Base-by-base conservation (phyloP, 2,888 invertebrate species). In the Plebejus melissa region DNA sequence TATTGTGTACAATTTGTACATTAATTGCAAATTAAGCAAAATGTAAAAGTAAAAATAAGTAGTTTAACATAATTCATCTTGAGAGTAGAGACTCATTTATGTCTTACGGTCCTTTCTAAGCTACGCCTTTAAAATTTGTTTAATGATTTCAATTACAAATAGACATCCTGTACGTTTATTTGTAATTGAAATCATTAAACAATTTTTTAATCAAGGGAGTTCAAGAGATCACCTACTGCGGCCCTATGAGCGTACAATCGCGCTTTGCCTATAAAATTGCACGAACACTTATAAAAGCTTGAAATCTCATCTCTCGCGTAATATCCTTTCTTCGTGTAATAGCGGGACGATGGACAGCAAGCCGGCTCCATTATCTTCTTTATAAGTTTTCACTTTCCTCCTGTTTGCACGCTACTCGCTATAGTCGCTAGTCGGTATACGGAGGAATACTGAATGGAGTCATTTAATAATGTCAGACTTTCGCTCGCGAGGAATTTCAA, bases 261-360 rank as follows among this genome's bases (percentile, higher is more conserved):
- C 28, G 28, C 72, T 72, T 72, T 71, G 71, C 50, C 32, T 16
- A 72, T 72, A 72, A 46, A 50, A 54, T 54, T 72, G 50, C 72
- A 28, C 13, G 54, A 22, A 16, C 72, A 72, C 32, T 72, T 72
- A 28, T 28, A 72, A 72, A 72, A 50, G 72, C 72, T 72, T 54
- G 41, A 72, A 72, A 72, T 72, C 72, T 72, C 72, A 72, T 72
- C 72, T 72, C 54, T 54, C 54, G 32, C 50, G 72, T 72, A 72
- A 71, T 72, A 54, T 72, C 72, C 54, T 54, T 71, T 54, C 32
- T 54, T 54, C 54, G 28, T 72, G 50, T 50, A 36, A 72, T 54
- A 71, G 46, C 28, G 32, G 50, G 50, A 28, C 28, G 72, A 54
- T 72, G 72, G 46, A 46, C 46, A 50, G 46, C 72, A 7, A 54